Base-by-base conservation (phyloP, 2,113 vertebrate species). In the Solea senegalensis region DNA sequence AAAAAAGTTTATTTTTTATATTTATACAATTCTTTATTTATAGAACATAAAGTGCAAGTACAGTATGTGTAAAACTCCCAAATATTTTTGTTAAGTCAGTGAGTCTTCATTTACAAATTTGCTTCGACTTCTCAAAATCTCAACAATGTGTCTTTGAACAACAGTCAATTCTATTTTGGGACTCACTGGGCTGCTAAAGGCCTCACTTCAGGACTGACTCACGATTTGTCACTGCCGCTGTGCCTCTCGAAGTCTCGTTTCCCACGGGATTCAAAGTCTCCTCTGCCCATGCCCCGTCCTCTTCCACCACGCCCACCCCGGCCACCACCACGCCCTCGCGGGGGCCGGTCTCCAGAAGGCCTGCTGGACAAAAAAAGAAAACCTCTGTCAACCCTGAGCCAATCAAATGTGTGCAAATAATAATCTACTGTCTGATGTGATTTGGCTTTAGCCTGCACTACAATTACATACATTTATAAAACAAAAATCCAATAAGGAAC, bases 161-260 rank as follows among this genome's bases (percentile, higher is more conserved):
- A 43, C 5, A 16, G 11, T 61, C 3, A 4, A 15, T 46, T 51
- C 27, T 50, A 11, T 54, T 52, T 63, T 9, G 40, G 34, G 68
- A 13, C 45, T 34, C 21, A 15, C 40, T 51, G 52, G 15, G 28
- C 69, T 15, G 54, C 7, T 6, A 0, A 27, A 21, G 49, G 68
- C 15, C 45, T 34, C 21, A 15, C 40, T 51, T 13, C 26, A 52
- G 8, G 1, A 7, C 28, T 44, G 55, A 96, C 98, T 98, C 94
- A 99, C 98, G 96, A 94, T 96, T 97, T 95, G 92, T 99, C 97
- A 27, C 93, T 97, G 92, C 96, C 95, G 45, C 97, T 98, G 81
- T 99, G 97, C 84, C 97, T 94, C 92, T 99, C 98, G 40, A 97
- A 99, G 88, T 99, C 98, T 60, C 97, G 96, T 52, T 99, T 99